Base-by-base conservation (phyloP, 1,140 invertebrate genomes). In the Eulimnadia texana region DNA sequence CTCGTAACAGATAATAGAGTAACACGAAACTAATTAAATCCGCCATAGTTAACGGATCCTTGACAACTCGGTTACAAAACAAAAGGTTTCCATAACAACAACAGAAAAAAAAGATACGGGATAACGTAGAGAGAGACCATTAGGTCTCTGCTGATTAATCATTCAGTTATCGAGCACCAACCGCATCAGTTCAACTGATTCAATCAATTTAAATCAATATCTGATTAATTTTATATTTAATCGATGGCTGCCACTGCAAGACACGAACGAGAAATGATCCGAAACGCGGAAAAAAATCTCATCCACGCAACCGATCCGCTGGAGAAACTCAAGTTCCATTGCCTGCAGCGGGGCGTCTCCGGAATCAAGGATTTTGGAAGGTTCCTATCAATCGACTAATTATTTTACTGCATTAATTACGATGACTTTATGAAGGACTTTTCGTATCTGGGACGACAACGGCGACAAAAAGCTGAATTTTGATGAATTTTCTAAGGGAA, bases 301-400 rank as follows among this genome's bases (percentile, higher is more conserved):
- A 60, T 62, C 23, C 65, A 57, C 10, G 58, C 66, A 9, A 71
- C 57, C 11, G 74, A 75, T 67, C 71, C 74, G 22, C 49, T 76
- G 24, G 75, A 76, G 65, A 67, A 64, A 58, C 65, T 77, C 20
- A 65, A 73, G 52, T 58, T 70, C 13, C 65, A 68, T 54, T 76
- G 74, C 67, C 64, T 77, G n/a, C 25, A 67, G 6, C 63, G 74
- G 64, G 75, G 75, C 22, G 73, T 74, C 2, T 67, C 64, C 63
- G 74, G 75, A 28, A 76, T 77, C 11, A 74, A 74, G 66, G 74
- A 73, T 13, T 64, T 77, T 49, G 70, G 68, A 22, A 72, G 73
- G 73, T 73, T 66, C 52, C 25, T 23, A 64, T 24, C 55, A 24
- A 42, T 9, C 6, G 16, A 42, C 23, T 61, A 10, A 29, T 54